Evolutionary conservation across 92 coral and sea anemone species (phyloP), one percentile per base, ranked within the genome.

Genomic region (Palythoa caribaeorum): DNA sequence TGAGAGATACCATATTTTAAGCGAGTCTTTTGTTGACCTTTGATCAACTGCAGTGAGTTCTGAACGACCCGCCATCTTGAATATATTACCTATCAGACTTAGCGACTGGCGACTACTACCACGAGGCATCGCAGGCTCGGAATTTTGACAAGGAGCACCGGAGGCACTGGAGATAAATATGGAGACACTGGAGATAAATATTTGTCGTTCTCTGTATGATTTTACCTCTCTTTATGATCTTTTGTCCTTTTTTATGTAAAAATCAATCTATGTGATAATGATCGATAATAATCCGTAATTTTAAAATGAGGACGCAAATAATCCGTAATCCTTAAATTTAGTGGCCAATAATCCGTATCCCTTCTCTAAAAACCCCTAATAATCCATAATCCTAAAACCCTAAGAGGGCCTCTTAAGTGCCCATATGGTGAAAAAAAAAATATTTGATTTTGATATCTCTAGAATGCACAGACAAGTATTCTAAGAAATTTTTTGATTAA

Each of bases 141-240:
- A 75, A 85, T 74, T 85, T 85, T 85, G 88, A 84, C 88, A 71
- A 72, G 88, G 88, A 84, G 88, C 81, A 84, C 80, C 71, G 71
- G 81, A 84, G 80, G 80, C 77, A 73, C 77, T n/a, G n/a, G n/a
- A n/a, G n/a, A n/a, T n/a, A n/a, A n/a, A n/a, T n/a, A n/a, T 73
- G 77, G 76, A 71, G 88, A 60, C 88, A 84, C 78, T 71, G 70
- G 72, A 52, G 80, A 84, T 78, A 78, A 78, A 78, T 78, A 78
- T 78, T 78, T 78, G 83, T 78, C 47, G 69, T 78, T 84, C 80
- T 73, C 80, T 85, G 80, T 16, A 73, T 72, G 80, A 85, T 60
- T 21, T 84, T 84, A 73, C 77, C 77, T 84, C 76, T 52, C 71
- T 84, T 72, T 69, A 70, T 52, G 54, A 84, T 65, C 69, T 84